These are phyloP conservation scores for Propithecus coquereli DNA, from an alignment of 2,113 vertebrate species.

Conservation along the genomic window DNA sequence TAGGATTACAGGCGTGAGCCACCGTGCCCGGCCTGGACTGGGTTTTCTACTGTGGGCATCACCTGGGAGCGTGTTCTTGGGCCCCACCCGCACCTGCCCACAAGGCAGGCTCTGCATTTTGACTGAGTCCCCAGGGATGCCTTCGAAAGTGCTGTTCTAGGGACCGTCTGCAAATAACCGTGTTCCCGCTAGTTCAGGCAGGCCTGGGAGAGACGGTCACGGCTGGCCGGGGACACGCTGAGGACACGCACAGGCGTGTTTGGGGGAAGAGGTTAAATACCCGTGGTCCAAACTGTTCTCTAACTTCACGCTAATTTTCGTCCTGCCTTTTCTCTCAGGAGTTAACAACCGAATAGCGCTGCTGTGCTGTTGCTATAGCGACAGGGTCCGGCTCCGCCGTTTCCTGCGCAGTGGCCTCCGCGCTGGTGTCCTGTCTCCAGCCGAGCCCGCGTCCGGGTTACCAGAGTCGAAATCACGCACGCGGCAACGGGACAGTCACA, in stretches of 20 bases:
- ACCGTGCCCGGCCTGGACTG: too few relatives aligned
- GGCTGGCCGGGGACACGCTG: background rate
- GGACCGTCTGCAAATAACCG: background rate
- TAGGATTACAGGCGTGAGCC: too few relatives aligned
- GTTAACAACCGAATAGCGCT: conserved; percentile 55
- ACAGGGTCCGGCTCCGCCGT: background rate
- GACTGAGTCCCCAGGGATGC: background rate
- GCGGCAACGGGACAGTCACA: background rate
- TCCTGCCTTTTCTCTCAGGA: conserved; percentile 55
- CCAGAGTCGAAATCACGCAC: conserved; percentile 34
- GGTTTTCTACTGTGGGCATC: background rate
- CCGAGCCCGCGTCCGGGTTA: background rate
- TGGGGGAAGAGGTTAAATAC: background rate
- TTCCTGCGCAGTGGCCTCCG: background rate
- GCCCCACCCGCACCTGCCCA: background rate
- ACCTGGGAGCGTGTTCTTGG: background rate
- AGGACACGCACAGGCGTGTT: accelerated
- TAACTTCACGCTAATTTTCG: conserved; percentile 40
- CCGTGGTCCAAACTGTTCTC: background rate
- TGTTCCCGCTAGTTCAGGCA: accelerated
- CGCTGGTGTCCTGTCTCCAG: background rate
- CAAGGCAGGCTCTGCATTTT: background rate
- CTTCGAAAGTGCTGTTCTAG: background rate
- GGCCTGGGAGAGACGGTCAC: background rate
- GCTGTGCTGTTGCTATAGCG: conserved; percentile 45